Evolutionary conservation across 1,140 invertebrate species (phyloP), one percentile per base, ranked within the genome.

Genomic region (Diachasmimorpha longicaudata): DNA sequence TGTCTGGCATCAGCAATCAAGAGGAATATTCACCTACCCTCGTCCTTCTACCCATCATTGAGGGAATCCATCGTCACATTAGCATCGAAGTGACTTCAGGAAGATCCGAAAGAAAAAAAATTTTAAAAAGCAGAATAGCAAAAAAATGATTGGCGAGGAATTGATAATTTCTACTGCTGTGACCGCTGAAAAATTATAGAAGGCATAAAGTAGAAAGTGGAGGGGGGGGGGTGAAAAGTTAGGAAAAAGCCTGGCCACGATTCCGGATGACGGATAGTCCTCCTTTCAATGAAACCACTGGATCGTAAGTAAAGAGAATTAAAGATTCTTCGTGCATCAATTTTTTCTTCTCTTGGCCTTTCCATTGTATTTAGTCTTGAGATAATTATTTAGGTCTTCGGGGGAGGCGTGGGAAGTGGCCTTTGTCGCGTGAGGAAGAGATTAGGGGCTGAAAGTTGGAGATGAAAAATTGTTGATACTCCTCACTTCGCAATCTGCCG

Each of bases 261-360:
- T 39, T 73, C 69, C 80, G 76, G 78, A 83, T 88, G 87, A 89
- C 86, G 82, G 87, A 89, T 89, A 85, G 84, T 82, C 72, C 67
- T 82, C 76, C 85, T 89, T 89, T 88, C 86, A 86, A 66, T 72
- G 74, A 36, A 75, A 79, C 75, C 80, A 79, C 81, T 88, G 85
- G 86, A 80, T 85, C 84, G 84, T 85, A 88, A 89, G 82, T 85
- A 86, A 88, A 85, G 80, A 79, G 83, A 86, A 88, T 88, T 88
- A 86, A 89, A 88, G 86, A 85, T 87, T 83, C 82, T 79, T 78
- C 81, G 79, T 31, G 66, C 23, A 70, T 67, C 66, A 74, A 81
- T 84, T 80, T 80, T 85, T 84, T 77, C 79, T 77, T 19, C 44
- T 25, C 48, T 68, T 42, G 70, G 52, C 46, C 73, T 70, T 72